A percentile compares a stretch with the other conserved stretches of the same genome.
phyloP scores from a whole-genome alignment of 2,797 vertebrate genomes.

The Zalophus californianus region DNA sequence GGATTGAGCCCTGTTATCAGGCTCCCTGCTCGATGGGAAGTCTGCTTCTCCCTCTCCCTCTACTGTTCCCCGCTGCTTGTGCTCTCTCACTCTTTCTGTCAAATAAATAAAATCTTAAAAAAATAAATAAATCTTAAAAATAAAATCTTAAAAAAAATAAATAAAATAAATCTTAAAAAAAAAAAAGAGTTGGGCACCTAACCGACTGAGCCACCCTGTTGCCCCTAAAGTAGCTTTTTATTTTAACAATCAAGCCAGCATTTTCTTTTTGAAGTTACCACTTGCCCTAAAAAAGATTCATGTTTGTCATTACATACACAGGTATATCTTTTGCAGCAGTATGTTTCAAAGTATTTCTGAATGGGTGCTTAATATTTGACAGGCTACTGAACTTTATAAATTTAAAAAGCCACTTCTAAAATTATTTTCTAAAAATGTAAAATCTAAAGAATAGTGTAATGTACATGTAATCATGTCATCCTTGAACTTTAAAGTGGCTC shows the following conservation, averaged over 20 bases:
- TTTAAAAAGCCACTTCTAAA: neutral
- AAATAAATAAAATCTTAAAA: neutral
- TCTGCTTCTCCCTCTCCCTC: neutral
- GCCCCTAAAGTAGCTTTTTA: neutral
- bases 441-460: neutral
- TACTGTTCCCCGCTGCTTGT: neutral
- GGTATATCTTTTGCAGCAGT: neutral
- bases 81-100: neutral
- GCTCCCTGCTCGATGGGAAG: neutral
- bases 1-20: no score
- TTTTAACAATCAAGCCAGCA: neutral
- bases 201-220: neutral
- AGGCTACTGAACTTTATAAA: neutral
- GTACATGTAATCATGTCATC: no score
- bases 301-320: neutral
- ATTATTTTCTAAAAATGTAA: constrained; percentile 11
- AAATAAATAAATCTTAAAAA: no score
- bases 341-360: constrained; percentile 45
- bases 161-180: no score
- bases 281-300: neutral
- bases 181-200: neutral
- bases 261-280: constrained; percentile 41
- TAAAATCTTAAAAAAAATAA: neutral
- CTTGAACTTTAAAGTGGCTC: neutral
- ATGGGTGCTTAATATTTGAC: neutral